Evolutionary conservation across 1,140 invertebrate genomes (phyloP), one percentile per base, ranked within the genome.

Genomic region (Bombus turneri): DNA sequence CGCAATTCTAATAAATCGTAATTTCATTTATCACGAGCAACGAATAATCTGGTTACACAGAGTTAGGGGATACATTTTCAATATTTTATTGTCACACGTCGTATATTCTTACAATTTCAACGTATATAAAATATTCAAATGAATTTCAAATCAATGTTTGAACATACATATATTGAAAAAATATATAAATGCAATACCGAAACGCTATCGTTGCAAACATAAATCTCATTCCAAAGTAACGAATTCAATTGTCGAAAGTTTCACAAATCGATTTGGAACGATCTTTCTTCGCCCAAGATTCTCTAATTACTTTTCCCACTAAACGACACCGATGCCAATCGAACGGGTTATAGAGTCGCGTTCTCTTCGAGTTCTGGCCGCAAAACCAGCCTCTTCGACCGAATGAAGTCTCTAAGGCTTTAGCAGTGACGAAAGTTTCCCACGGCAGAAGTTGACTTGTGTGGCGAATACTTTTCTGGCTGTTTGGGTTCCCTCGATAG

Each of bases 381-480:
- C 5, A 34, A 15, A 64, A 31, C 57, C 39, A 31, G 25, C 59
- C 59, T 28, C 68, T 13, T 37, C 41, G 74, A 31, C 37, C 18
- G n/a, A 59, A 59, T 31, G 28, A 53, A 83, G 82, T 71, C 41
- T 64, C 53, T 15, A 28, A 28, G 39, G 64, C 37, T 64, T 77
- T 69, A 3, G 39, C 68, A 37, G 31, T 15, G 43, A 59, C 57
- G n/a, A 80, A 84, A 79, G 13, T 72, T 85, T 77, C n/a, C 1
- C 39, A 18, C 5, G 5, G 22, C 53, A 43, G 31, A 72, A 69
- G 37, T 79, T 34, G 13, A 25, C n/a, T 8, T 31, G 53, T n/a
- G 74, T 43, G 28, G 39, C 10, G 64, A 37, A 78, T 71, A 83
- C 47, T 83, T 78, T 78, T 39, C 64, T 43, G 18, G 22, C 31